phyloP scores from a whole-genome alignment of 2,888 invertebrate species.

The Lasius platythorax region DNA sequence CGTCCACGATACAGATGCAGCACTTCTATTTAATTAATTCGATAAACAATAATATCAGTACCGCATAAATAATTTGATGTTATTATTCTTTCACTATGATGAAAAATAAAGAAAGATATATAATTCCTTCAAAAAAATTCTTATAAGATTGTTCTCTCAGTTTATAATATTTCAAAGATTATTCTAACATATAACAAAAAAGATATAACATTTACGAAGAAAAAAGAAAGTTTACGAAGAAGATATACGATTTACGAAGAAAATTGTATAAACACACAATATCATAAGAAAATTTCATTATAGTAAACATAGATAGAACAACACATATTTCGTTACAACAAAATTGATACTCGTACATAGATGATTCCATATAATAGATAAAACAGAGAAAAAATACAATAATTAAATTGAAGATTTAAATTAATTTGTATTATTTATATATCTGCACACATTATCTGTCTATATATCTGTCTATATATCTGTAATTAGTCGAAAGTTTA shows the following conservation, averaged over 20 bases:
- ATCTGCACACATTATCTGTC: not conserved
- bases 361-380: not conserved
- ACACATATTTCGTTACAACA: not conserved
- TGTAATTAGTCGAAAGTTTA: not conserved
- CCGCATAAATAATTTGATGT: not conserved
- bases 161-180: not conserved
- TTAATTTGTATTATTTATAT: not conserved
- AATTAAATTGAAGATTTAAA: not conserved
- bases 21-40: not conserved
- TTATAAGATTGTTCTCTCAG: not conserved
- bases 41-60: not conserved
- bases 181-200: not conserved
- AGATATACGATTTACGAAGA: not conserved
- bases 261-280: conserved; percentile 7
- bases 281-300: not conserved
- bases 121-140: not conserved
- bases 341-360: not conserved
- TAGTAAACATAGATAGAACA: not conserved
- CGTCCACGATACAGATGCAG: not conserved
- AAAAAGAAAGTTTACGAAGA: not conserved
- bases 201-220: not conserved
- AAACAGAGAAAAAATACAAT: not conserved
- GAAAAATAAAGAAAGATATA: too few species aligned
- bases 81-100: not conserved
- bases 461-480: not conserved